These are phyloP conservation scores for Pseudorectes ferrugineus DNA, from an alignment of 2,113 vertebrate species.

Conservation along the genomic window DNA sequence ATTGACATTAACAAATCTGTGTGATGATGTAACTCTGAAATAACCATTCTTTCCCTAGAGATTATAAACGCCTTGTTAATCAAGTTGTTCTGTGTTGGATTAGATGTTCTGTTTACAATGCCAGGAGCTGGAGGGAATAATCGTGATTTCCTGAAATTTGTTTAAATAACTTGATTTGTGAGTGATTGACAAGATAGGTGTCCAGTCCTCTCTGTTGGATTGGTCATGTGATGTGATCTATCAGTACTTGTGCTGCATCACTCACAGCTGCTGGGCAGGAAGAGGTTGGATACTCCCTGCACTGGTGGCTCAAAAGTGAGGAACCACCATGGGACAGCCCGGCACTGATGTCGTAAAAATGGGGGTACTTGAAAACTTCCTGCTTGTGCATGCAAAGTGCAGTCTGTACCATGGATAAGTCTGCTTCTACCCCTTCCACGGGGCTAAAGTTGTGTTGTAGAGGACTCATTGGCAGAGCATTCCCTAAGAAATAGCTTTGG, in stretches of 20 bases:
- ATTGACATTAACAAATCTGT: neutral
- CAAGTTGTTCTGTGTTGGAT: neutral
- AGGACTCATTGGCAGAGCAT: neutral
- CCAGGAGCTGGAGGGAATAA: neutral
- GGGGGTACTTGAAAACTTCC: neutral
- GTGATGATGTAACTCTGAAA: neutral
- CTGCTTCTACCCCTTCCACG: neutral
- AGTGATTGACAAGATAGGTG: neutral
- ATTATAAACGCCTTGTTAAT: neutral
- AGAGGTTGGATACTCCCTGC: neutral
- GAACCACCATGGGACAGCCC: neutral
- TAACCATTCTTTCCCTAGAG: neutral
- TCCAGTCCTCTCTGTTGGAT: neutral
- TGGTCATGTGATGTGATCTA: neutral
- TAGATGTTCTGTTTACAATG: neutral
- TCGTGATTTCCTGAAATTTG: neutral
- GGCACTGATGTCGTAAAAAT: neutral
- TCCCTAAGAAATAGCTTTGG: neutral
- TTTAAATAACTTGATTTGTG: neutral
- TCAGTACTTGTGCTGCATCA: neutral
- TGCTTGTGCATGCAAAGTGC: neutral
- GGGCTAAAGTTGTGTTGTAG: neutral
- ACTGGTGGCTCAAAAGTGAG: neutral
- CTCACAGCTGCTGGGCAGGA: neutral
- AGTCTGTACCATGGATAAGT: neutral